These are phyloP conservation scores for Herpetotheres cachinnans DNA, from an alignment of 2,113 vertebrate genomes.

Conservation along the genomic window DNA sequence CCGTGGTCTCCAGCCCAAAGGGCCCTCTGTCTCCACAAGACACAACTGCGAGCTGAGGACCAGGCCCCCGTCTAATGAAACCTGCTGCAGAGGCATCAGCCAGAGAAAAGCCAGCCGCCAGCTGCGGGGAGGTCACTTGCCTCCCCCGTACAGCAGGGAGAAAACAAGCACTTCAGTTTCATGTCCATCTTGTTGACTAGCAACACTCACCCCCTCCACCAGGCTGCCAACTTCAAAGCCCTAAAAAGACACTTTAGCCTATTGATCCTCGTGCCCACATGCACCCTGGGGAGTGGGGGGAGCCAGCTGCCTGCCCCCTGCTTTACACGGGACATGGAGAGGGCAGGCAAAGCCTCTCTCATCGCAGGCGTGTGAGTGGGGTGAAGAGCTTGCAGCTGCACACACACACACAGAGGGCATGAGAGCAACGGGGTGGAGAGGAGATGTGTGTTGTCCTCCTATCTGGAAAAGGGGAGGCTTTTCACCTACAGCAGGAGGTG, in stretches of 20 bases:
- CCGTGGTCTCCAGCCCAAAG: neutral
- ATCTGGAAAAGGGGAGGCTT: neutral
- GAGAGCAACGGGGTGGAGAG: neutral
- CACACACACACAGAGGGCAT: neutral
- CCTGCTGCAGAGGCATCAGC: neutral
- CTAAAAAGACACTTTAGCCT: constrained; percentile 4
- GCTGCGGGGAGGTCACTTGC: neutral
- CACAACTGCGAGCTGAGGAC: neutral
- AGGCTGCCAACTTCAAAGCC: constrained; percentile 40
- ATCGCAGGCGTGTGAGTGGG: neutral
- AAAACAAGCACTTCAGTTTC: constrained; percentile 7
- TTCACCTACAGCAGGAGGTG: neutral
- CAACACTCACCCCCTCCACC: neutral
- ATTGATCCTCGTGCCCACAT: constrained; percentile 17
- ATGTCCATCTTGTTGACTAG: neutral
- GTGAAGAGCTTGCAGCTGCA: neutral
- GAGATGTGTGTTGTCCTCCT: neutral
- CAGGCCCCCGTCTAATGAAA: neutral
- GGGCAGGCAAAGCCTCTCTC: neutral
- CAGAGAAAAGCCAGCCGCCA: neutral
- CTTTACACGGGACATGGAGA: neutral
- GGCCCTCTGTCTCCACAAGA: neutral
- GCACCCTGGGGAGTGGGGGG: neutral
- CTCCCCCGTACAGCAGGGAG: neutral
- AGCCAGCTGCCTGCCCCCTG: neutral